Evolutionary conservation across 1,140 invertebrate species (phyloP).

Genomic region (Platyscapa corneri): DNA sequence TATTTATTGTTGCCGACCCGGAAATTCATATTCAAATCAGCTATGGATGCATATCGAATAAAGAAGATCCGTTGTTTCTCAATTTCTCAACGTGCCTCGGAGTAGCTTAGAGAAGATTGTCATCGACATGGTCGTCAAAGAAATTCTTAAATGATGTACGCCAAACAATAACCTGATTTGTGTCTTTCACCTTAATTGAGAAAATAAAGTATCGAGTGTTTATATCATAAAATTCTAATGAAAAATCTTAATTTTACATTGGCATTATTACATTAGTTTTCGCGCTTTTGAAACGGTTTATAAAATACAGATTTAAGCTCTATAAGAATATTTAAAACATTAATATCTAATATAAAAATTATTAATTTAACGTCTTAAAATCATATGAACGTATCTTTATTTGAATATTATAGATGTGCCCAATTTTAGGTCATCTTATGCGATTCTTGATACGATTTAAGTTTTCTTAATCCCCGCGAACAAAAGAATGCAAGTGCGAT

Average conservation of each 20-base stretch:
- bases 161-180: background rate
- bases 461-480: background rate
- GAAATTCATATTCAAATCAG: conserved; percentile 34
- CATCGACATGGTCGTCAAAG: background rate
- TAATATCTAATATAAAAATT: too few relatives aligned
- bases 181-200: background rate
- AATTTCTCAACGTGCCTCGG: background rate
- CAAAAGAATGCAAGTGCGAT: background rate
- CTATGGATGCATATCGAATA: conserved; percentile 7
- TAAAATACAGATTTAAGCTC: too few relatives aligned
- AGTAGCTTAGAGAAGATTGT: background rate
- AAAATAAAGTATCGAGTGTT: background rate
- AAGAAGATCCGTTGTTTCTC: background rate
- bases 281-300: too few relatives aligned
- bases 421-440: too few relatives aligned
- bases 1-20: too few relatives aligned
- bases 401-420: too few relatives aligned
- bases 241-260: too few relatives aligned
- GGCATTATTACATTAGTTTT: too few relatives aligned
- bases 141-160: conserved; percentile 1
- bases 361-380: too few relatives aligned
- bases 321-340: too few relatives aligned
- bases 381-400: too few relatives aligned
- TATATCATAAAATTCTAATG: background rate
- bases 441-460: too few relatives aligned